phyloP scores from a whole-genome alignment of 2,888 invertebrate genomes.

The Stenotaenia linearis region DNA sequence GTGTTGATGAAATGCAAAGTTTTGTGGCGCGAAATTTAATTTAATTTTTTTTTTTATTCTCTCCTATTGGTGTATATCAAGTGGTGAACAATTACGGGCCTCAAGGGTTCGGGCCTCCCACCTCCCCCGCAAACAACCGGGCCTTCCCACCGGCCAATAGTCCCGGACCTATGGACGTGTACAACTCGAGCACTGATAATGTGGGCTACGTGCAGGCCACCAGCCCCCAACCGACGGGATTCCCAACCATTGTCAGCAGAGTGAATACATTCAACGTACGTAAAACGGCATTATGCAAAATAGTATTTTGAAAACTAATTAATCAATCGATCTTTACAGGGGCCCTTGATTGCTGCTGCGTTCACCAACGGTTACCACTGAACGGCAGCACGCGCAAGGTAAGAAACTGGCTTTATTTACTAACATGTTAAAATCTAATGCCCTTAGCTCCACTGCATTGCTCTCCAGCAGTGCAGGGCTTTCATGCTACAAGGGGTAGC shows the following conservation, averaged over 20 bases:
- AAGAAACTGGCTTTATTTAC: too few species aligned
- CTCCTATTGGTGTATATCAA: constrained; percentile 48
- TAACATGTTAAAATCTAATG: too few species aligned
- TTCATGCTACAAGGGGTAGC: too few species aligned
- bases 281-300: too few species aligned
- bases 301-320: too few species aligned
- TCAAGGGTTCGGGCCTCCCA: constrained; percentile 50
- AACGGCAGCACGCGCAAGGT: constrained; percentile 44
- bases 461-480: too few species aligned
- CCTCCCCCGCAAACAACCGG: constrained; percentile 52
- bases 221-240: constrained; percentile 93
- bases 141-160: constrained; percentile 88
- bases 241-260: constrained; percentile 76
- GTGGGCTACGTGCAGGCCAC: constrained; percentile 93
- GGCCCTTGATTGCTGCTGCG: constrained; percentile 94
- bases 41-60: neutral
- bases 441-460: too few species aligned
- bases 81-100: constrained; percentile 87
- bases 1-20: too few species aligned
- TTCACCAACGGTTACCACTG: constrained; percentile 98
- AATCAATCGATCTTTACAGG: constrained; percentile 54
- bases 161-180: constrained; percentile 89
- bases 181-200: constrained; percentile 81
- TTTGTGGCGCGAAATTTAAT: neutral
- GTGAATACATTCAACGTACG: constrained; percentile 37